Evolutionary conservation across 2,888 invertebrate genomes (phyloP), one percentile per base, ranked within the genome.

Genomic region (Allophyes oxyacanthae): DNA sequence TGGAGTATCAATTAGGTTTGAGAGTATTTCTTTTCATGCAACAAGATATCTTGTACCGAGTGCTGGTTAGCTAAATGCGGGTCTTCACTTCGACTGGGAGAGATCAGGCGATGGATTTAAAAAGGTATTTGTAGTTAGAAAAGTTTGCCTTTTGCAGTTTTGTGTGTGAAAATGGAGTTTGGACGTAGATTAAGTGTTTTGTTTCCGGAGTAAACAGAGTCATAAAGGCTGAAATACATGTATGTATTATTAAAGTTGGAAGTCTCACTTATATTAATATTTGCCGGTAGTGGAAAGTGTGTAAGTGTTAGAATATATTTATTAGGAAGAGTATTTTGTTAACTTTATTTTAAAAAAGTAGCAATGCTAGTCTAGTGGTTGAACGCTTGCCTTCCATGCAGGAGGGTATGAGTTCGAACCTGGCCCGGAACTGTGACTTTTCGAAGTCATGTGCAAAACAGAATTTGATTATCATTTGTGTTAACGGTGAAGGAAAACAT

Each of bases 1-100:
- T 41, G 37, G 4, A 70, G 64, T 46, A 54, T 54, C 74, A 67
- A 73, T 73, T 73, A 67, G 59, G 43, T 52, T 58, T 54, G 26
- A 52, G 43, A 59, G 53, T 8, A 44, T 20, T 42, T 38, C 53
- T 53, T 61, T 64, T 66, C 42, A 56, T 58, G 58, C 14, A 48
- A 58, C 15, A 46, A 60, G 55, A 60, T 59, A 62, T 56, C 38
- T 28, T 58, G 25, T 48, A 50, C 45, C 40, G 38, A 57, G 50
- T 41, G 15, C 30, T 55, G 28, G 38, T 32, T 32, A 43, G 55
- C 11, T 37, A 41, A 60, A 60, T 44, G 30, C 13, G 30, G 36
- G 45, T 37, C n/a, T 70, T 49, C 10, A 44, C 37, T 51, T 44
- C 49, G 65, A 72, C 72, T 68, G 61, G 46, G 15, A 51, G 50